These are phyloP conservation scores for Bradypodion ventrale DNA, from an alignment of 2,797 vertebrate genomes.

Conservation along the genomic window DNA sequence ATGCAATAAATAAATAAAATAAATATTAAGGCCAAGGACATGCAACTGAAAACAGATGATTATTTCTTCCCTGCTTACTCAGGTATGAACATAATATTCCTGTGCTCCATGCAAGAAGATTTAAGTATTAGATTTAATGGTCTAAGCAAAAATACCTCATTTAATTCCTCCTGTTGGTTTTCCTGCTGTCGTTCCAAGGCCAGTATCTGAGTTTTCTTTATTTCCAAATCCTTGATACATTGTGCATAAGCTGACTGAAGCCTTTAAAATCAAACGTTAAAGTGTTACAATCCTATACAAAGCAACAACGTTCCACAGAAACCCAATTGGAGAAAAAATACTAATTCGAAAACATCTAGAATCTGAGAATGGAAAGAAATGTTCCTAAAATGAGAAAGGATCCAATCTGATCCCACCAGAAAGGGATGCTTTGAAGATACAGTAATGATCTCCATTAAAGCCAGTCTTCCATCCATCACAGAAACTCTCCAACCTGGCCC, in stretches of 20 bases:
- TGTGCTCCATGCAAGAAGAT: neutral
- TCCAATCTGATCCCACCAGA: too few relatives aligned
- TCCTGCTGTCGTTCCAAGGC: conserved; percentile 47
- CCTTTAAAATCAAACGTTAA: conserved; percentile 60
- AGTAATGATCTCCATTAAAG: too few relatives aligned
- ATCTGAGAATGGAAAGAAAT: neutral
- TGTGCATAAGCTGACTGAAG: conserved; percentile 50
- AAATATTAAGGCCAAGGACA: neutral
- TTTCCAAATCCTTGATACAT: conserved; percentile 64
- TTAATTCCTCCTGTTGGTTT: conserved; percentile 61
- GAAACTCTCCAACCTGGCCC: too few relatives aligned
- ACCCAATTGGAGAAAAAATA: conserved; percentile 11
- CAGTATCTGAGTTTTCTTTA: conserved; percentile 61
- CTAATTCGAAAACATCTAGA: neutral
- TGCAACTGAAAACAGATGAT: neutral
- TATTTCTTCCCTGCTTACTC: neutral
- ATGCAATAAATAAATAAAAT: too few relatives aligned
- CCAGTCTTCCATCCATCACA: too few relatives aligned
- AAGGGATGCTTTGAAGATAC: too few relatives aligned
- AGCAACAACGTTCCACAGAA: conserved; percentile 19
- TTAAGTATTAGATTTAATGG: too few relatives aligned
- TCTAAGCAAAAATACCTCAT: conserved; percentile 66
- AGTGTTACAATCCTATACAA: neutral
- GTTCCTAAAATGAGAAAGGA: neutral
- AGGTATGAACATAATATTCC: neutral